These are phyloP conservation scores for Parazoanthus atlanticus DNA, from an alignment of 92 coral and sea anemone species.

Conservation along the genomic window DNA sequence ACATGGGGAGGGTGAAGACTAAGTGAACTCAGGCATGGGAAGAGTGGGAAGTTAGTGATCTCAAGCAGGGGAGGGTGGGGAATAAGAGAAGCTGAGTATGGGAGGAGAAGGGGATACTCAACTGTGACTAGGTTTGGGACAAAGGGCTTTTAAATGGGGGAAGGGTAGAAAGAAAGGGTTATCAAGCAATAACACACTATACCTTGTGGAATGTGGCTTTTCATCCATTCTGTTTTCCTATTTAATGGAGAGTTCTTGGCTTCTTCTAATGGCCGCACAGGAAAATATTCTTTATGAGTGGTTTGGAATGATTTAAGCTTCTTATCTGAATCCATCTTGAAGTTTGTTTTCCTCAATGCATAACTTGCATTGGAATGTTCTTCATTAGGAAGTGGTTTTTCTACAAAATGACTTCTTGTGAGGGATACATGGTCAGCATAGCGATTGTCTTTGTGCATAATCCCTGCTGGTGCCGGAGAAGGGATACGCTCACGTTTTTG, in stretches of 20 bases:
- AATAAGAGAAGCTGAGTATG: neutral
- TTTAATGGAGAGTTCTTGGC: conserved; percentile 69
- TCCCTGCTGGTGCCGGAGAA: conserved; percentile 89
- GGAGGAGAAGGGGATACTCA: neutral
- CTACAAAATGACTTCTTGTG: conserved; percentile 88
- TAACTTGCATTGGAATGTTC: conserved; percentile 61
- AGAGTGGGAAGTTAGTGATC: too few relatives aligned
- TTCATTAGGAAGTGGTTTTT: conserved; percentile 60
- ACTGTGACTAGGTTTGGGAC: too few relatives aligned
- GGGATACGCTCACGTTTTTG: conserved; percentile 87
- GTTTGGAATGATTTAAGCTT: conserved; percentile 81
- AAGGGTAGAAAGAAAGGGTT: neutral
- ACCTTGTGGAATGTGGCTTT: conserved; percentile 93
- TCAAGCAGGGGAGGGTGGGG: neutral
- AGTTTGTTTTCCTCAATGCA: conserved; percentile 78
- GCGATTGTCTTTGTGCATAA: conserved; percentile 83
- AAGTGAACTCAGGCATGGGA: neutral
- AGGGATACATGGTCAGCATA: conserved; percentile 78
- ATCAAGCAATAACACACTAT: neutral
- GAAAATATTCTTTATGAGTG: conserved; percentile 92
- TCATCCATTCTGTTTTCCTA: conserved; percentile 84
- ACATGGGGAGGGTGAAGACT: neutral
- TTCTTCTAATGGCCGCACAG: conserved; percentile 76
- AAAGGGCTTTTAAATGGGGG: neutral
- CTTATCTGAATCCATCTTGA: conserved; percentile 89